Base-by-base conservation (phyloP, 53 echinoderm and acorn worm species). In the Actinopyga echinites region DNA sequence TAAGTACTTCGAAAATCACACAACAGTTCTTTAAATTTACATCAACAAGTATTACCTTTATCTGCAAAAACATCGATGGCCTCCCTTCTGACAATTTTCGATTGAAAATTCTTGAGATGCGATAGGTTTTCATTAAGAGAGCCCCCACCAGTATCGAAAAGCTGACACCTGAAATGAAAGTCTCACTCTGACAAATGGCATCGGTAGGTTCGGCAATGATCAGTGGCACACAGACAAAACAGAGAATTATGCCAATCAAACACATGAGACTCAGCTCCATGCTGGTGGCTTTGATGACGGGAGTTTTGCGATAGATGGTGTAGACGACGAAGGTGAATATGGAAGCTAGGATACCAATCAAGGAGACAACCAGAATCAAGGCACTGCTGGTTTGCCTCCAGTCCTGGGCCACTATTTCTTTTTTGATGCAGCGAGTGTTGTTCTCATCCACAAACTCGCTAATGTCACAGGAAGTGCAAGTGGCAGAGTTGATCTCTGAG, bases 61-160 rank as follows among this genome's bases (percentile, higher is more conserved):
- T 89, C 33, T 87, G 93, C 21, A 95, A 91, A 40, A 88, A 92
- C 84, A 95, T 93, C 0, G 95, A 95, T 6, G 95, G 95, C 32
- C 88, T 82, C 44, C 95, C 95, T 40, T 93, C 93, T 1, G 93
- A 91, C 36, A 95, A 83, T 63, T 91, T 95, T 12, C 95, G 80
- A 79, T 95, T 95, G 68, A 95, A 95, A 69, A 95, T 95, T 83
- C 95, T 89, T 6, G 95, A 95, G 36, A 95, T 95, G 28, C 95
- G 87, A 65, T 95, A 93, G 79, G 95, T 95, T 83, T 95, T 95
- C 30, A 91, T 95, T 37, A 95, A 79, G 54, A 95, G 74, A n/a
- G 95, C 89, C 10, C 89, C 95, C 1, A 93, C 90, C 21, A 89
- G 91, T 20, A 93, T 85, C 8, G 93, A 75, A 44, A 93, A 93